These are phyloP conservation scores for Lycodopsis pacificus DNA, from an alignment of 2,797 vertebrate species.

Conservation along the genomic window DNA sequence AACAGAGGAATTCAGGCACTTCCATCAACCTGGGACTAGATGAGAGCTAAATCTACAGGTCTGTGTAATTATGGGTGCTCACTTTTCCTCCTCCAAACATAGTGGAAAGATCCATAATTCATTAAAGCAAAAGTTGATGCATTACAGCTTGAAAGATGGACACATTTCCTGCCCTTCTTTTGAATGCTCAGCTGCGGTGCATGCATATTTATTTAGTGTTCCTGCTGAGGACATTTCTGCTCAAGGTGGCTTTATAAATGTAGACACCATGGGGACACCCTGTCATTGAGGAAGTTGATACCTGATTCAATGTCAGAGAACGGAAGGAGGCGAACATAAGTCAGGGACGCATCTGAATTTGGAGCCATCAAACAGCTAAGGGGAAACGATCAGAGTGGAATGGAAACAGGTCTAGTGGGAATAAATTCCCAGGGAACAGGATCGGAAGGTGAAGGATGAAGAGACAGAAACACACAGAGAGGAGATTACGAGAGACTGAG, in stretches of 20 bases:
- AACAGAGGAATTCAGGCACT: constrained; percentile 58
- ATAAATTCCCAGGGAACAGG: constrained; percentile 53
- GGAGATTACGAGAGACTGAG: constrained; percentile 34
- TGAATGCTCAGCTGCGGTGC: constrained; percentile 6
- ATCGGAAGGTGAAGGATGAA: constrained; percentile 42
- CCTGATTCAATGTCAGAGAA: constrained; percentile 32
- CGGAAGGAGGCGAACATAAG: constrained; percentile 22
- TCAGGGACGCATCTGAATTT: constrained; percentile 44
- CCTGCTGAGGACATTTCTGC: constrained; percentile 12
- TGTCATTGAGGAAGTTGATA: constrained; percentile 1
- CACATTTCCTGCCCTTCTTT: constrained; percentile 28
- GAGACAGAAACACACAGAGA: constrained; percentile 30
- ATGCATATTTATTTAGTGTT: constrained; percentile 1
- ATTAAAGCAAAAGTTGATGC: constrained; percentile 59
- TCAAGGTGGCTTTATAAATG: constrained; percentile 14
- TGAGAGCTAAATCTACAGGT: constrained; percentile 49
- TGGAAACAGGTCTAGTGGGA: constrained; percentile 56
- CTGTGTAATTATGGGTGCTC: constrained; percentile 57
- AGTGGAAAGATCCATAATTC: constrained; percentile 66
- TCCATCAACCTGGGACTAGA: constrained; percentile 60
- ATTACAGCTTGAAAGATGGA: constrained; percentile 53
- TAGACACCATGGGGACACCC: background rate
- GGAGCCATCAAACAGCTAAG: constrained; percentile 55
- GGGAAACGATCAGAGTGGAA: constrained; percentile 26
- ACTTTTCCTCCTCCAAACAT: constrained; percentile 49